These are phyloP conservation scores for Hetaerina titia DNA, from an alignment of 2,888 invertebrate genomes.

Conservation along the genomic window DNA sequence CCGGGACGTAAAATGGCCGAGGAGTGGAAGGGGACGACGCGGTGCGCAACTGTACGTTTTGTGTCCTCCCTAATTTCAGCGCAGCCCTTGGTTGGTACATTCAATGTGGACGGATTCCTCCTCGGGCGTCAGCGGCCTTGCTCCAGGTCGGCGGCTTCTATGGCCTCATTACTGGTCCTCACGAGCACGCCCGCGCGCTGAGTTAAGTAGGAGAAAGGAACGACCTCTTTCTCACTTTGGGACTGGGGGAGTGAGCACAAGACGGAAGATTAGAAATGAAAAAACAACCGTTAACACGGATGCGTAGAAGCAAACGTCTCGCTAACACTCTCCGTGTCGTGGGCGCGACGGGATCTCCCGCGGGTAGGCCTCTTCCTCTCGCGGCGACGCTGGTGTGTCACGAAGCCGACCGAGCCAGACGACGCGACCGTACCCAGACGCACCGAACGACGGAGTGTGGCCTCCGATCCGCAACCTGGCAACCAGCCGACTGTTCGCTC, in stretches of 20 bases:
- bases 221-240: not conserved
- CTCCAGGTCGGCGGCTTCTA: slow-evolving; percentile 6
- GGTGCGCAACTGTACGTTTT: too few relatives aligned
- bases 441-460: too few relatives aligned
- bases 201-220: not conserved
- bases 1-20: too few relatives aligned
- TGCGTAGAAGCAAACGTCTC: not conserved
- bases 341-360: not conserved
- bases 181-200: not conserved
- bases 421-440: not conserved
- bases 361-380: not conserved
- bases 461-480: not conserved
- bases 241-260: not conserved
- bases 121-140: not conserved
- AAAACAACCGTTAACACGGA: not conserved
- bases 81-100: too few relatives aligned
- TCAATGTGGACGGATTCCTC: too few relatives aligned
- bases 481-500: not conserved
- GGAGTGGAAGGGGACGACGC: too few relatives aligned
- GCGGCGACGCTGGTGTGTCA: not conserved
- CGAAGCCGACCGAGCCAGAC: not conserved
- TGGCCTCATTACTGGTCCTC: not conserved
- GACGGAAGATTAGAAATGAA: not conserved
- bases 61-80: too few relatives aligned
- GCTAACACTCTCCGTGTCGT: not conserved